These are phyloP conservation scores for Pedetes capensis DNA, from an alignment of 2,113 vertebrate species.

Conservation along the genomic window DNA sequence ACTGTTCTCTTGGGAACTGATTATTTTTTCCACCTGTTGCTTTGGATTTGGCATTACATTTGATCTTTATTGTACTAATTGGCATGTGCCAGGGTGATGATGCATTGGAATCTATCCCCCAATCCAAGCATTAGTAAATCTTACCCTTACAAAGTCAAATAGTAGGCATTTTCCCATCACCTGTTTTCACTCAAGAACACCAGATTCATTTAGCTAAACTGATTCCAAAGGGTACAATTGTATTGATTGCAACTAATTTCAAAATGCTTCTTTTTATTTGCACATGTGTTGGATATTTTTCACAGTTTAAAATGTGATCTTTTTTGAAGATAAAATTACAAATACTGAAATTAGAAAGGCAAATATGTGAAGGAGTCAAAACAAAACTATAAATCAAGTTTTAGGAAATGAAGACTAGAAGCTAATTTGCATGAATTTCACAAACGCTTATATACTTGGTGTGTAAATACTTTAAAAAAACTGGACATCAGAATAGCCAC, in stretches of 20 bases:
- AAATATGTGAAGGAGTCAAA: constrained; percentile 60
- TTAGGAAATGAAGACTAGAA: constrained; percentile 74
- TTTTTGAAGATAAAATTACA: constrained; percentile 66
- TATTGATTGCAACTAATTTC: constrained; percentile 60
- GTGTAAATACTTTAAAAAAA: constrained; percentile 84
- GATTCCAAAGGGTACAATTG: constrained; percentile 72
- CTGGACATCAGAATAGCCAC: constrained; percentile 76
- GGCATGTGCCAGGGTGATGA: constrained; percentile 75
- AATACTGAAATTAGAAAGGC: constrained; percentile 69
- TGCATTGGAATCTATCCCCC: constrained; percentile 59
- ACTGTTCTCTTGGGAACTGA: constrained; percentile 66
- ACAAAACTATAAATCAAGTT: constrained; percentile 63
- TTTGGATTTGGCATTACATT: constrained; percentile 77
- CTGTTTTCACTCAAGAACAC: neutral
- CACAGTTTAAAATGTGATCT: constrained; percentile 57
- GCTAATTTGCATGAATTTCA: constrained; percentile 72
- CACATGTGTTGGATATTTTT: constrained; percentile 63
- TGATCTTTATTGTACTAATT: constrained; percentile 74
- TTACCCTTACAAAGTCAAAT: neutral
- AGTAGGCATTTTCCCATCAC: neutral
- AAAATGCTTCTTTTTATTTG: constrained; percentile 64
- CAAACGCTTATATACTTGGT: constrained; percentile 75
- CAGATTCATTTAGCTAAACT: neutral
- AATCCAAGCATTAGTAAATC: constrained; percentile 60
- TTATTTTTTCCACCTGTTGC: constrained; percentile 64